Evolutionary conservation across 2,888 invertebrate species (phyloP), one percentile per base, ranked within the genome.

Genomic region (Myopa testacea): DNA sequence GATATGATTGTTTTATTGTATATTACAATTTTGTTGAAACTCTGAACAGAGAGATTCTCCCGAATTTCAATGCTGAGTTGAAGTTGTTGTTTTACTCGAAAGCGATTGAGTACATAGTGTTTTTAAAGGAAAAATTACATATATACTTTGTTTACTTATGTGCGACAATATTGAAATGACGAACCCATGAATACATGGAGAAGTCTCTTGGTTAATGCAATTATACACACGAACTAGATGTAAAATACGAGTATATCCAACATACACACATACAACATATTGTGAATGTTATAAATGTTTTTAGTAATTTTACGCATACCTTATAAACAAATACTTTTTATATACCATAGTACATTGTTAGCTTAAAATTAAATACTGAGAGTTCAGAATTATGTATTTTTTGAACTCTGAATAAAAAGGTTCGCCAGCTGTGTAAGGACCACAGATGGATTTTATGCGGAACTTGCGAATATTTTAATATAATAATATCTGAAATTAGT

Each of bases 261-360:
- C 7, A 68, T 38, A 40, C 19, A 63, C 37, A 50, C 10, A 74
- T 62, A 62, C 26, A 12, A 65, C 38, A 75, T 75, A 75, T 75
- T 75, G 68, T 75, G 58, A 75, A 75, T 75, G 60, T 69, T 75
- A 75, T 75, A 40, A 67, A 60, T 75, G 69, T 75, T 69, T 75
- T 69, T 69, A 75, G 45, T 70, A 52, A 55, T 58, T 67, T 67
- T 67, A 68, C 52, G 55, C 55, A 67, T 58, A 67, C 52, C 45
- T 50, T 40, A 38, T 14, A 38, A 55, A 67, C n/a, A 67, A 58
- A n/a, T 45, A 45, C 6, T 14, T 67, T 75, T 58, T 38, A 55
- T 38, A 58, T 58, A 63, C 10, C 26, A 72, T 8, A 73, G 12
- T 40, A 72, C 19, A 65, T 65, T 65, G 50, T 37, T 74, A 65